Conservation (phyloP, 2,888 invertebrate species). For the Nomada ferruginata region DNA sequence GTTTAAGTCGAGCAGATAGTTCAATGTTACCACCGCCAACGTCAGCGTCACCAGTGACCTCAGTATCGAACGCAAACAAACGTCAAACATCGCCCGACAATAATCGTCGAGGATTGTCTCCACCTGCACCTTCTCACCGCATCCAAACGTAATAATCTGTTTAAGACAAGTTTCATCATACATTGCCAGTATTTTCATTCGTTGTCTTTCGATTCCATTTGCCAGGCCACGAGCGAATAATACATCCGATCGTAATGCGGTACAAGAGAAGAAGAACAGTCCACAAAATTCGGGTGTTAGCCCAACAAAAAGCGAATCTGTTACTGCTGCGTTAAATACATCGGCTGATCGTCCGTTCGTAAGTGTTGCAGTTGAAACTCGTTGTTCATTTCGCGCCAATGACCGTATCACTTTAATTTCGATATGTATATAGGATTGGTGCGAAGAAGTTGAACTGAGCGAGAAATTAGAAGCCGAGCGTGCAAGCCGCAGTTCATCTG, state of each 20-base stretch:
- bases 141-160: slow-evolving; percentile 72
- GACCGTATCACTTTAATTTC: not conserved
- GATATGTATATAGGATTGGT: slow-evolving; percentile 85
- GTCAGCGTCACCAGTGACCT: slow-evolving; percentile 75
- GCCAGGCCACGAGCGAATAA: slow-evolving; percentile 74
- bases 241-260: slow-evolving; percentile 65
- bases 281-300: slow-evolving; percentile 68
- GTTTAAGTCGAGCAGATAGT: slow-evolving; percentile 78
- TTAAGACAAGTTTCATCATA: slow-evolving; percentile 1
- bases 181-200: slow-evolving; percentile 5
- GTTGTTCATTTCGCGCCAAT: not conserved
- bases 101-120: slow-evolving; percentile 68
- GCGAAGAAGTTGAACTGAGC: slow-evolving; percentile 86
- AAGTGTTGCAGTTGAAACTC: slow-evolving; percentile 39
- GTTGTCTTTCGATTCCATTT: slow-evolving; percentile 18
- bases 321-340: slow-evolving; percentile 62
- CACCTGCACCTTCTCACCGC: slow-evolving; percentile 71
- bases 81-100: slow-evolving; percentile 70
- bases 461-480: slow-evolving; percentile 85
- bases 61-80: slow-evolving; percentile 72
- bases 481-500: slow-evolving; percentile 86
- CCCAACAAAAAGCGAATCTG: slow-evolving; percentile 74
- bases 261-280: slow-evolving; percentile 70
- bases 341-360: slow-evolving; percentile 61
- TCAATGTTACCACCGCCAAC: slow-evolving; percentile 76